phyloP scores from a whole-genome alignment of 1,140 invertebrate species.

The Conus betulinus region DNA sequence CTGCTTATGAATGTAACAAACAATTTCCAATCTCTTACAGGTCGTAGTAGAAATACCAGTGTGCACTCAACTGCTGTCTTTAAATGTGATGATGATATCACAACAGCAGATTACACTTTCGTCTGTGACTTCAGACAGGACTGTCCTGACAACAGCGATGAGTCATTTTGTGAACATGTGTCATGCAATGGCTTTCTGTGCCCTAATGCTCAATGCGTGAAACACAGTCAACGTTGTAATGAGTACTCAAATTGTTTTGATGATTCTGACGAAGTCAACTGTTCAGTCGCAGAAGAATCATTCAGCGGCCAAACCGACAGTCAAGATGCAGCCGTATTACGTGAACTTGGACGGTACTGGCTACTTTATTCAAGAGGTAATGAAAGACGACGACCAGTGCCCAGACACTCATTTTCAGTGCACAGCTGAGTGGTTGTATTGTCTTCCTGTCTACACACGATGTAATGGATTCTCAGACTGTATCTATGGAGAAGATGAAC shows the following conservation, averaged over 20 bases:
- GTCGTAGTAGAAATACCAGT: no score
- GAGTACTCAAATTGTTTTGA: neutral
- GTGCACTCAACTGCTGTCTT: neutral
- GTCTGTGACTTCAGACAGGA: conserved; percentile 29
- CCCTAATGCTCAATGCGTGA: conserved; percentile 7
- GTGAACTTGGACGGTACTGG: neutral
- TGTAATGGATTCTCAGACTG: conserved; percentile 6
- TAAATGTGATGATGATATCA: neutral
- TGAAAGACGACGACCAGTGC: neutral
- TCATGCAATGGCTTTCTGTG: conserved; percentile 3
- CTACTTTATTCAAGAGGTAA: neutral
- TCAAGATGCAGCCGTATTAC: neutral
- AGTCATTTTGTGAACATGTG: conserved; percentile 4
- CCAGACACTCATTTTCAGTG: neutral
- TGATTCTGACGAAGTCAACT: neutral
- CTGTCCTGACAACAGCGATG: conserved; percentile 4
- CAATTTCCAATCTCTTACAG: no score
- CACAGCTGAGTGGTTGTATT: neutral
- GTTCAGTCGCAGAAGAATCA: neutral
- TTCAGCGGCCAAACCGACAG: neutral
- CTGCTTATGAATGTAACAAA: no score
- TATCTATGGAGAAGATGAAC: neutral
- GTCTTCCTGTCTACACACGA: neutral
- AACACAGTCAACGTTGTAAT: neutral
- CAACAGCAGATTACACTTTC: neutral